Base-by-base conservation (phyloP, 2,113 vertebrate species). In the Cyphomyrus discorhynchus region DNA sequence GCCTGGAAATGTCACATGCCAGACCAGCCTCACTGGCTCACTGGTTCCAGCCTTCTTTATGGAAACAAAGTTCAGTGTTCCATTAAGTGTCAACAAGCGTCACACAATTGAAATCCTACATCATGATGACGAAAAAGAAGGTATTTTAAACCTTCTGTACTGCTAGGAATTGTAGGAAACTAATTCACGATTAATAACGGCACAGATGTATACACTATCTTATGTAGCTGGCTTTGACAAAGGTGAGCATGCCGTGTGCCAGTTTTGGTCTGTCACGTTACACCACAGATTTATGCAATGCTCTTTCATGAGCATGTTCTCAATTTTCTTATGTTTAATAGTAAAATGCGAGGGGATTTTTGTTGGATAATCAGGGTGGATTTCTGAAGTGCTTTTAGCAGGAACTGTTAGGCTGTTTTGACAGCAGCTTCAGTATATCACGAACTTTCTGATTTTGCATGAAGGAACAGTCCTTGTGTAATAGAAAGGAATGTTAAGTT, bases 351-450 rank as follows among this genome's bases (percentile, higher is more conserved):
- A 27, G 42, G 17, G 31, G 86, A 17, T 42, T 53, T 77, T 47
- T 52, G n/a, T 42, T 80, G n/a, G 49, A 80, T 47, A 89, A 15
- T 46, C 95, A 24, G 53, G 21, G 21, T 58, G 6, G 94, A 95
- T 93, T 94, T 94, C 92, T 94, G 92, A 92, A 94, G 93, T 92
- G 94, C 93, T 95, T 93, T 94, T 42, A 42, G 39, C 39, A 42
- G 91, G 94, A 92, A 91, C 92, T 90, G 92, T 93, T 92, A 91
- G 93, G 92, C 92, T 94, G 94, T 95, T 95, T 94, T 94, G 94
- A 95, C 94, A 94, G 92, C 91, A 90, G 87, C 88, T 94, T 95
- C 94, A 95, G 93, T 91, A 92, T 94, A 93, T 95, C 92, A 70
- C 89, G 94, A 94, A 95, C 88, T 94, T 93, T 92, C 92, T 94